These are phyloP conservation scores for Epirrita christyi DNA, from an alignment of 2,888 invertebrate species.

Conservation along the genomic window DNA sequence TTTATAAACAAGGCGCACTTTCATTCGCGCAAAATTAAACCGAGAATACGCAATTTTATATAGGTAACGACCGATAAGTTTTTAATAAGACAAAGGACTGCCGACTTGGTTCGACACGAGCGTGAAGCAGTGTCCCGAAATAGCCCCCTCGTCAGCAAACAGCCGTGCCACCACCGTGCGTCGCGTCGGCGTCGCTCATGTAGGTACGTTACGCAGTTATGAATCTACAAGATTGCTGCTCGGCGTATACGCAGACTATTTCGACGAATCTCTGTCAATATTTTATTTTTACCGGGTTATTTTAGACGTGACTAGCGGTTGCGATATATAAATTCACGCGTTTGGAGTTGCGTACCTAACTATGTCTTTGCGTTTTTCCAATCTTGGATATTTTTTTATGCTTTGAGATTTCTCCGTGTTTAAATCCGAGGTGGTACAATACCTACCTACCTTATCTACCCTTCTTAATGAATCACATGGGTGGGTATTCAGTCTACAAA, in stretches of 20 bases:
- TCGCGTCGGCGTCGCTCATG: background rate
- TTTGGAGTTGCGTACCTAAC: no score
- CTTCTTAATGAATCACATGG: no score
- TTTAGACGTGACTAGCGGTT: constrained; percentile 53
- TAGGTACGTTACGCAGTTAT: constrained; percentile 30
- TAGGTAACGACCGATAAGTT: constrained; percentile 66
- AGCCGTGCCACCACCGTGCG: constrained; percentile 51
- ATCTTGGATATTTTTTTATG: background rate
- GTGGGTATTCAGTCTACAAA: no score
- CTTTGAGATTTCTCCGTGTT: background rate
- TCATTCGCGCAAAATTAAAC: constrained; percentile 55
- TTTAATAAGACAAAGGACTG: constrained; percentile 80
- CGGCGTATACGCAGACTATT: constrained; percentile 47
- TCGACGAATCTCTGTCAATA: constrained; percentile 66
- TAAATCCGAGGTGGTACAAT: no score
- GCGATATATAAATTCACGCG: constrained; percentile 39
- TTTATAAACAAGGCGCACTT: constrained; percentile 73
- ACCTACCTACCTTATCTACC: no score
- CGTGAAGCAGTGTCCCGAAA: constrained; percentile 66
- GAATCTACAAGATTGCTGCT: constrained; percentile 55
- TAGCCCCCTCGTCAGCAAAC: constrained; percentile 76
- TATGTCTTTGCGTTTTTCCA: background rate
- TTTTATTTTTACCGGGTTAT: constrained; percentile 74
- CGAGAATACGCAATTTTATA: constrained; percentile 62
- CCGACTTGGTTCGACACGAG: constrained; percentile 65